A percentile compares a stretch with the other conserved stretches of the same genome.
These are phyloP conservation scores for Rhopalosiphum maidis DNA, from an alignment of 1,140 invertebrate genomes.

Conservation along the genomic window DNA sequence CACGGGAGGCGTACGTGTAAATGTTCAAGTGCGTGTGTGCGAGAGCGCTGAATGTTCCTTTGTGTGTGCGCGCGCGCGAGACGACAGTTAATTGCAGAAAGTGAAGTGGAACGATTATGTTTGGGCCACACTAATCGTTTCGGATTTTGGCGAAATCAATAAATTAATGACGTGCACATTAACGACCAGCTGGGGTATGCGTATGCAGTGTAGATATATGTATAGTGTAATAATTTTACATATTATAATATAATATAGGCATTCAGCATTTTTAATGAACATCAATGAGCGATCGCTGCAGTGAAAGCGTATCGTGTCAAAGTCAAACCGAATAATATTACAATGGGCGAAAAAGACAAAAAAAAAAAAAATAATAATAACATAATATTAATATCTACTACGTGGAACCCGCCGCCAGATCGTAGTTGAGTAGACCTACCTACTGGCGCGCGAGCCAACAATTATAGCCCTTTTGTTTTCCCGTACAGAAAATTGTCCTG, in stretches of 20 bases:
- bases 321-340: slow-evolving; percentile 42
- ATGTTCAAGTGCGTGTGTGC: not conserved
- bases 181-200: not conserved
- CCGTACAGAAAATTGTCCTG: not conserved
- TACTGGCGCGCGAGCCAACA: slow-evolving; percentile 1
- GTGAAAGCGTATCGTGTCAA: slow-evolving; percentile 57
- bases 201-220: not conserved
- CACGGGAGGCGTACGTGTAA: not conserved
- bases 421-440: not conserved
- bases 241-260: slow-evolving; percentile 20
- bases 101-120: slow-evolving; percentile 43
- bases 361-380: slow-evolving; percentile 8
- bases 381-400: not conserved
- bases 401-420: not conserved
- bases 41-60: not conserved
- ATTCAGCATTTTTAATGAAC: slow-evolving; percentile 39
- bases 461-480: not conserved
- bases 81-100: slow-evolving; percentile 48
- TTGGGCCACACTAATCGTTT: slow-evolving; percentile 39
- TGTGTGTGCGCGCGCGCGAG: not conserved
- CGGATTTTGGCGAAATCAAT: slow-evolving; percentile 52
- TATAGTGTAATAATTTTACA: slow-evolving; percentile 1
- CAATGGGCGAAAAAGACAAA: slow-evolving; percentile 32
- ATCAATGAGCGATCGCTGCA: slow-evolving; percentile 17
- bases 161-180: slow-evolving; percentile 54